Base-by-base conservation (phyloP, 2,888 invertebrate species). In the Erebia epiphron region DNA sequence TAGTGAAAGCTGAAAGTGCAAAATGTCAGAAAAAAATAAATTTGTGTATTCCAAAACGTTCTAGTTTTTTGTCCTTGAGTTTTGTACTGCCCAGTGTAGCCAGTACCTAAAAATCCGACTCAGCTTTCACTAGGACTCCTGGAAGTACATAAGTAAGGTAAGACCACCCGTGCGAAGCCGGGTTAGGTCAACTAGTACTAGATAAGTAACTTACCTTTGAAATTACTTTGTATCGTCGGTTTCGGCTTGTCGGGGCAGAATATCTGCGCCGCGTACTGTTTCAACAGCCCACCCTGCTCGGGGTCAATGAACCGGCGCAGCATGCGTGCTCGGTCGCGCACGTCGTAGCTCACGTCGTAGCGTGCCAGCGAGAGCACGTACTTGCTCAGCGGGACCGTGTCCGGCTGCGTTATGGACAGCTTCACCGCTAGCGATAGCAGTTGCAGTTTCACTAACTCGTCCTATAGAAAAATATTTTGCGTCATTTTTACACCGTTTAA, bases 261-360 rank as follows among this genome's bases (percentile, higher is more conserved):
- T 76, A 99, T 97, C 77, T 96, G 95, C 72, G 96, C 95, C 0
- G 98, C 97, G 82, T 96, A 95, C 71, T 95, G 94, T 0, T 95
- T 90, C 35, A 98, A 90, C 64, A 69, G 92, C 93, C 74, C 78
- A 79, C 79, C 26, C 77, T 77, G 2, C 26, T 77, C 72, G 1
- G 88, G 89, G 46, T 86, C 84, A 0, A 90, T 77, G 80, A 92
- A 89, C 75, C 96, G 96, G 14, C 97, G 95, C 68, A 99, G 93
- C 84, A 99, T 96, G 35, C 99, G 94, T 5, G 98, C 98, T 11
- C 99, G 95, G 92, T 99, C 99, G 35, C 99, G 95, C 68, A 99
- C 98, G 91, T 99, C 99, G 85, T 99, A 99, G 90, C 98, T 98
- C 78, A 97, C 97, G 94, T 99, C 99, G 88, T 99, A 99, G 79